Percentiles rank a stretch among this genome's conserved stretches.
Evolutionary conservation across 2,888 invertebrate species (phyloP).

Genomic region (Nymphalis c-album): DNA sequence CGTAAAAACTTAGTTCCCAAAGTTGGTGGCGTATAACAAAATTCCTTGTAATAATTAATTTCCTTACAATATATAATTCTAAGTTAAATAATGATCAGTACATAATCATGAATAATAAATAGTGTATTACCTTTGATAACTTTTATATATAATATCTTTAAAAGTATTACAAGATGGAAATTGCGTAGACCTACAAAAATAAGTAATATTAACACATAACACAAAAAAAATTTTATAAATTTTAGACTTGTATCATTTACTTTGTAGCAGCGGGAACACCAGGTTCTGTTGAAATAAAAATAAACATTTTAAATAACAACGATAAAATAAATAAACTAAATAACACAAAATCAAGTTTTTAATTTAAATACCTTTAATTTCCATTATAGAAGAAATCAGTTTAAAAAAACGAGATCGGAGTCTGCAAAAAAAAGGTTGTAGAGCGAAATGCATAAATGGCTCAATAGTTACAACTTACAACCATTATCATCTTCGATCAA

Average conservation of each 20-base stretch:
- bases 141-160: not conserved
- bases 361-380: slow-evolving; percentile 12
- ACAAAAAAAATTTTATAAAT: not conserved
- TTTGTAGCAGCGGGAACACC: not conserved
- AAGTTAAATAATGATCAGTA: too few species aligned
- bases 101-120: too few species aligned
- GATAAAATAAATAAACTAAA: too few species aligned
- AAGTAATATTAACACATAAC: not conserved
- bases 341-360: not conserved
- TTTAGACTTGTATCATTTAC: not conserved
- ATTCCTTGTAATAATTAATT: too few species aligned
- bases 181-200: not conserved
- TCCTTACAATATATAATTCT: too few species aligned
- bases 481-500: too few species aligned
- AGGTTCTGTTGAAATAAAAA: slow-evolving; percentile 11
- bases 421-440: not conserved
- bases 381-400: slow-evolving; percentile 13
- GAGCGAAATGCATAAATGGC: not conserved
- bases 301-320: not conserved
- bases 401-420: slow-evolving; percentile 18
- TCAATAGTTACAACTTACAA: not conserved
- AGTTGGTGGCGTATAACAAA: too few species aligned
- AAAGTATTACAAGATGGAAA: not conserved
- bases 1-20: too few species aligned
- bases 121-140: too few species aligned